phyloP scores from a whole-genome alignment of 2,797 vertebrate genomes.

The Phrynocephalus forsythii region DNA sequence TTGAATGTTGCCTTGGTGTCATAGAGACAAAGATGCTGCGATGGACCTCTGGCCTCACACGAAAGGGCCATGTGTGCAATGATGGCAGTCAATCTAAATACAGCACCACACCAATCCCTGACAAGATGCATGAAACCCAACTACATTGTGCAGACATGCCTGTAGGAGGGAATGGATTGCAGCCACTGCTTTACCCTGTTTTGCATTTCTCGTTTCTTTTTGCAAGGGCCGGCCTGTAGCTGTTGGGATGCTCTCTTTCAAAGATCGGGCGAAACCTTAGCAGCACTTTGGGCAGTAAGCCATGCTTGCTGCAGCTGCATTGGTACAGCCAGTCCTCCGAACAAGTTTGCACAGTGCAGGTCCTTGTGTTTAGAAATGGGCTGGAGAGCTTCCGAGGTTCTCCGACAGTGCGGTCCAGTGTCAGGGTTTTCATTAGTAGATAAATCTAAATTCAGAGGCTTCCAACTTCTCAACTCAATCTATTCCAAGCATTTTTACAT shows the following conservation, averaged over 20 bases:
- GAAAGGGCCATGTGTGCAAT: too few species aligned
- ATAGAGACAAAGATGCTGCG: too few species aligned
- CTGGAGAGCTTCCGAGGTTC: conserved; percentile 26
- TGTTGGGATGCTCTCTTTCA: conserved; percentile 7
- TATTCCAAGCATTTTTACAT: not conserved
- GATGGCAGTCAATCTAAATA: too few species aligned
- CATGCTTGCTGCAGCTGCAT: conserved; percentile 33
- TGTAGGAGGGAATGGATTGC: not conserved
- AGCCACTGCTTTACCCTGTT: not conserved
- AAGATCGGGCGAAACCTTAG: conserved; percentile 25
- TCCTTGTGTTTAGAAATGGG: conserved; percentile 43
- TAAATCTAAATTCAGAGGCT: not conserved
- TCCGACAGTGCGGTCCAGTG: not conserved
- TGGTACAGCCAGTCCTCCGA: not conserved
- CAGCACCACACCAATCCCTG: too few species aligned
- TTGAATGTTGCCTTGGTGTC: too few species aligned
- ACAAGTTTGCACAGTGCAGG: conserved; percentile 30
- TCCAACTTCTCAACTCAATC: conserved; percentile 12
- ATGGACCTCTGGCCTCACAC: too few species aligned
- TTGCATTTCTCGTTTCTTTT: not conserved
- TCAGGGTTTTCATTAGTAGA: not conserved
- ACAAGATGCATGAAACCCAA: too few species aligned
- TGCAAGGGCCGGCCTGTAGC: conserved; percentile 28
- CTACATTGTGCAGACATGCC: not conserved
- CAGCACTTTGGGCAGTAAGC: conserved; percentile 40